Conservation (phyloP, 2,113 vertebrate species). For the Rhabdomys dilectus region DNA sequence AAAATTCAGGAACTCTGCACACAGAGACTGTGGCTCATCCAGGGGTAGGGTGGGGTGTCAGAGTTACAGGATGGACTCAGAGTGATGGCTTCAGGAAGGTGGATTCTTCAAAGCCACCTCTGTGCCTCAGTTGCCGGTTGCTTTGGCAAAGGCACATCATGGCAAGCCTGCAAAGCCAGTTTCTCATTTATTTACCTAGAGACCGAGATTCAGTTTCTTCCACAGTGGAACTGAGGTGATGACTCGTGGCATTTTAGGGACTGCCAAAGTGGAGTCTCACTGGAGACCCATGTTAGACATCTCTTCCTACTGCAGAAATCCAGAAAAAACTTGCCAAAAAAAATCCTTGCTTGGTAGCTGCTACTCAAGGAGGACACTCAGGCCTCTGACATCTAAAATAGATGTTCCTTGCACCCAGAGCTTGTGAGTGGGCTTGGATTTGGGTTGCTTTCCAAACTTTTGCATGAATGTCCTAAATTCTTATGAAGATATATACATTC, state of each 20-base stretch:
- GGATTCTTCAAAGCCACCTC: background rate
- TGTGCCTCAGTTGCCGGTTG: background rate
- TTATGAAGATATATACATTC: slow-evolving; percentile 27
- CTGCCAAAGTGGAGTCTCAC: background rate
- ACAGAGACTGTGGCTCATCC: background rate
- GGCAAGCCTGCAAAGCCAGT: background rate
- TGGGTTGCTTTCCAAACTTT: slow-evolving; percentile 59
- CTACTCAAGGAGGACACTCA: background rate
- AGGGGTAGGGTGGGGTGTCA: too few relatives aligned
- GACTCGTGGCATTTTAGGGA: background rate
- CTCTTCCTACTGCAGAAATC: background rate
- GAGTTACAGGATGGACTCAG: rapidly evolving
- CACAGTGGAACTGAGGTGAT: background rate
- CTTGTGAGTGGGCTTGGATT: slow-evolving; percentile 40
- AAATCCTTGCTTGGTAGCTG: background rate
- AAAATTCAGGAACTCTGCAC: background rate
- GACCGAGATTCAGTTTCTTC: background rate
- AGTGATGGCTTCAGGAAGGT: background rate
- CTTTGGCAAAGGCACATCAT: rapidly evolving
- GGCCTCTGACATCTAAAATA: slow-evolving; percentile 30
- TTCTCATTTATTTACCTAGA: background rate
- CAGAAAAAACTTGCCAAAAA: too few relatives aligned
- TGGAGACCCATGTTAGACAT: background rate
- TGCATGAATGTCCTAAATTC: slow-evolving; percentile 10
- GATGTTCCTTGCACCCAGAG: slow-evolving; percentile 39